Conservation (phyloP, 1,140 invertebrate genomes). For the Melipona quadrifasciata region DNA sequence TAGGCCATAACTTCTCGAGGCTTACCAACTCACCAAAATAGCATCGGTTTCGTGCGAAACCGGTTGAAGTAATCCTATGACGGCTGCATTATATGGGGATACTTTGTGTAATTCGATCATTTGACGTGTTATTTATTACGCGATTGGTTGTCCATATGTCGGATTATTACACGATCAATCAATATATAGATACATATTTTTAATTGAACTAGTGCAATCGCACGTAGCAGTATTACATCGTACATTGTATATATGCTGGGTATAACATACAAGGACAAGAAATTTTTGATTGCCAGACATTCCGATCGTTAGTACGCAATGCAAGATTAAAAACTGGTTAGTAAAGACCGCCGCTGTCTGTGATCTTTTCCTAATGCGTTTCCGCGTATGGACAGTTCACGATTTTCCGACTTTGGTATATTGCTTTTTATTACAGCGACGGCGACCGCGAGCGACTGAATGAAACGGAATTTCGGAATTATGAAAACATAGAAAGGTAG, state of each 20-base stretch:
- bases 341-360: not conserved
- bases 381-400: not conserved
- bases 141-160: not conserved
- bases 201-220: conserved; percentile 10
- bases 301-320: not conserved
- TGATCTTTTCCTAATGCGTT: not conserved
- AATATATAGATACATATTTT: conserved; percentile 33
- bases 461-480: not conserved
- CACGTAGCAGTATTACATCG: no score
- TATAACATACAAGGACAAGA: not conserved
- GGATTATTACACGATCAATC: conserved; percentile 16
- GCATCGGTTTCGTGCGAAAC: conserved; percentile 51
- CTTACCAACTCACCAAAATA: conserved; percentile 42
- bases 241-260: no score
- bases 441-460: not conserved
- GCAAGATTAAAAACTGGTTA: not conserved
- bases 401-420: not conserved
- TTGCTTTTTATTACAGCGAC: not conserved
- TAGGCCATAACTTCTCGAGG: conserved; percentile 21
- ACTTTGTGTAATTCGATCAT: conserved; percentile 31
- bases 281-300: not conserved
- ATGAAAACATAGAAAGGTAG: not conserved
- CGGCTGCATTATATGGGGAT: not conserved
- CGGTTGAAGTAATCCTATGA: conserved; percentile 44
- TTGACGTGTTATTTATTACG: conserved; percentile 27